These are phyloP conservation scores for Philopotamus ludificatus DNA, from an alignment of 1,140 invertebrate genomes.

Conservation along the genomic window DNA sequence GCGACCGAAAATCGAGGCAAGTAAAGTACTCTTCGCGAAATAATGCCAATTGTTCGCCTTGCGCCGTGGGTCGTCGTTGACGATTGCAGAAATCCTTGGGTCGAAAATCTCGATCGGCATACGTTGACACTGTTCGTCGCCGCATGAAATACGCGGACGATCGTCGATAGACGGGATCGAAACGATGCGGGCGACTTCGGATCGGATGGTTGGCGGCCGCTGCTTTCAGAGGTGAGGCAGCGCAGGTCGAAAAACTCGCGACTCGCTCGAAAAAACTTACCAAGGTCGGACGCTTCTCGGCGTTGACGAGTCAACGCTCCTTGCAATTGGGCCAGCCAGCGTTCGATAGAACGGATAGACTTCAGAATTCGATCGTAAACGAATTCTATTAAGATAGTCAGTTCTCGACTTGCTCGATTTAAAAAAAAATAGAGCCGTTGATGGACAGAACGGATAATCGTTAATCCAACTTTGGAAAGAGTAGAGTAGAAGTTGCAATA, in stretches of 20 bases:
- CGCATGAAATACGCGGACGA: too few species aligned
- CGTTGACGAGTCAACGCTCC: background rate
- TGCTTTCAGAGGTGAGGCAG: background rate
- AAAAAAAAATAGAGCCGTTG: too few species aligned
- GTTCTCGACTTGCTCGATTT: too few species aligned
- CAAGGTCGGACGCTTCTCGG: slow-evolving; percentile 3
- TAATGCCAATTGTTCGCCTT: slow-evolving; percentile 23
- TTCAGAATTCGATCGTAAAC: slow-evolving; percentile 1
- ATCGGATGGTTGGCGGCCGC: background rate
- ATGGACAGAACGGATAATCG: too few species aligned
- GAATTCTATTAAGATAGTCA: too few species aligned
- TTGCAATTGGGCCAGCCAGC: background rate
- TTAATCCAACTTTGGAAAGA: too few species aligned
- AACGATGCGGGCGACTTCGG: background rate
- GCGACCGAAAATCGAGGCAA: slow-evolving; percentile 1
- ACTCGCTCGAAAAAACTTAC: slow-evolving; percentile 6
- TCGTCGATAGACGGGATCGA: too few species aligned
- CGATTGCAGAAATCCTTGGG: slow-evolving; percentile 19
- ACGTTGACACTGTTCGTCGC: background rate
- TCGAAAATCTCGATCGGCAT: slow-evolving; percentile 14
- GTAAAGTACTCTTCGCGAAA: slow-evolving; percentile 13
- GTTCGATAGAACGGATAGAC: too few species aligned
- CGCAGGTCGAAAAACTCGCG: slow-evolving; percentile 20
- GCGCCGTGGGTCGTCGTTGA: slow-evolving; percentile 3
- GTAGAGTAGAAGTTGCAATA: too few species aligned